Evolutionary conservation across 2,113 vertebrate species (phyloP).

Genomic region (Ovis canadensis): DNA sequence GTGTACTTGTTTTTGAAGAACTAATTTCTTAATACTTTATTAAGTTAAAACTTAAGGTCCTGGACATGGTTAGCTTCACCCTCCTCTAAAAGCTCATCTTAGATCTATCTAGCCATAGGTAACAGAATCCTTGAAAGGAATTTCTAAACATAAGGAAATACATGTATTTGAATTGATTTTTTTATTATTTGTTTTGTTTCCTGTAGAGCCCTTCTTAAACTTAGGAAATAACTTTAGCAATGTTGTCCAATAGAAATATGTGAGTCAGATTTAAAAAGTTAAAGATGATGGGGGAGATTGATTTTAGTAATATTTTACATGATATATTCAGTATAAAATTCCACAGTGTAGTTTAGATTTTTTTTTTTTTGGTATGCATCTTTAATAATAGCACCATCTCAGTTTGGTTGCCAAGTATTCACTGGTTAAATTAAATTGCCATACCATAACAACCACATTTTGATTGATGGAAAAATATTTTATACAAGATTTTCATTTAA

Average conservation of each 20-base stretch:
- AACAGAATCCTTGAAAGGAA: not conserved
- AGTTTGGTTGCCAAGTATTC: not conserved
- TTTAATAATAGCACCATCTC: not conserved
- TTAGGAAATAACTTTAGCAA: not conserved
- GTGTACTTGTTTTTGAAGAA: not conserved
- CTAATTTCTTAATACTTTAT: not conserved
- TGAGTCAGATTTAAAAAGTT: not conserved
- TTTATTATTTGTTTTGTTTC: not conserved
- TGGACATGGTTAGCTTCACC: not conserved
- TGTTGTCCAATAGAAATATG: not conserved
- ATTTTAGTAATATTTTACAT: not conserved
- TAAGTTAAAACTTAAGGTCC: not conserved
- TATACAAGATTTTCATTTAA: not conserved
- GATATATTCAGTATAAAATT: not conserved
- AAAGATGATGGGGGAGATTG: not conserved
- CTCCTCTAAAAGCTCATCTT: not conserved
- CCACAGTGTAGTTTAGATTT: not conserved
- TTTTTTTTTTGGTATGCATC: not conserved
- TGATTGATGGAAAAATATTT: slow-evolving; percentile 3
- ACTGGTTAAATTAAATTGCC: not conserved
- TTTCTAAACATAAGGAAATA: not conserved
- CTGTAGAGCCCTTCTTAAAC: not conserved
- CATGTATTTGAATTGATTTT: not conserved
- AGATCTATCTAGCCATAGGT: not conserved
- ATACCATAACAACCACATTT: not conserved